Base-by-base conservation (phyloP, 2,888 invertebrate genomes). In the Acleris sparsana region DNA sequence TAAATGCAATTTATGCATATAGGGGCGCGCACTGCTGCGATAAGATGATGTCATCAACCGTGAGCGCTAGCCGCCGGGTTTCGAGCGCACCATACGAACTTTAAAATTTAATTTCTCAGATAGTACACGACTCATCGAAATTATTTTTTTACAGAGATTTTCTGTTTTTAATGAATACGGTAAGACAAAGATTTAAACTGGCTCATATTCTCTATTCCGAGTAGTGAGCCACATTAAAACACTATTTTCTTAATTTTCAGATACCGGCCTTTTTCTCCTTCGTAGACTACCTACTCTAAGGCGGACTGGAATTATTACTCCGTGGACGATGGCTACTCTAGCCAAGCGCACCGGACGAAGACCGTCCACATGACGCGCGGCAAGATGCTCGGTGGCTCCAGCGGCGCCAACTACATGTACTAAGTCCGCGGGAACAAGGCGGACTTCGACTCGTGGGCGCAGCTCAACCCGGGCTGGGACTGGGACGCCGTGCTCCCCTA, bases 381-480 rank as follows among this genome's bases (percentile, higher is more conserved):
- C 1, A 94, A 94, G 73, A 89, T 90, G 0, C 80, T 94, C 39
- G 95, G 95, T 0, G 95, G 95, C 0, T 88, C 91, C 18, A 94
- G 94, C 53, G 84, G 89, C 0, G 87, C 94, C 13, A 95, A 95
- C 77, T 93, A 89, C 33, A 94, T 95, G 94, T 63, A 94, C 1
- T 94, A 95, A 74, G 79, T 94, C 0, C 83, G 93, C 56, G 95
- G 95, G 0, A 94, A 94, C 75, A 86, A 90, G 16, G 78, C 77
- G 7, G 95, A 95, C 76, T 95, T 93, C 76, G 72, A 86, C 2
- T 91, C 94, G 63, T 79, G 94, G 43, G 64, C 83, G 39, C 73
- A 89, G 25, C 87, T 44, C 77, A 84, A 53, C 39, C 33, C 44
- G 0, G 95, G 93, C 1, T 96, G 96, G 96, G 85, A 93, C 53